Evolutionary conservation across 2,113 vertebrate species (phyloP).

Genomic region (Poicephalus gulielmi): DNA sequence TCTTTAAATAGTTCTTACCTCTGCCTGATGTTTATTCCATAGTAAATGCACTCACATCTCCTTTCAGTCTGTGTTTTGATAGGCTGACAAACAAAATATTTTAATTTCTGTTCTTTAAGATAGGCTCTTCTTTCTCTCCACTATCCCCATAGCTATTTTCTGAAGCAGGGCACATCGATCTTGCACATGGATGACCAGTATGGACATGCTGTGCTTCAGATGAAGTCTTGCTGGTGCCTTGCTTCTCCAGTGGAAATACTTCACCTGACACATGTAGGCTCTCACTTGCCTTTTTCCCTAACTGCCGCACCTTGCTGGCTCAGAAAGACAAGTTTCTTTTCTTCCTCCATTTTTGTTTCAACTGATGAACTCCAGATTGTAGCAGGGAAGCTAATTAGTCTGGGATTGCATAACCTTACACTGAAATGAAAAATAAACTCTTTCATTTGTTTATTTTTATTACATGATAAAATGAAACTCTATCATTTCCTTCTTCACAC

Average conservation of each 20-base stretch:
- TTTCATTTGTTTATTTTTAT: conserved; percentile 5
- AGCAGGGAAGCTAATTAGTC: not conserved
- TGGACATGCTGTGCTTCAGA: not conserved
- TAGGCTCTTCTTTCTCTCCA: not conserved
- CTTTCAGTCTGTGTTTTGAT: conserved; percentile 25
- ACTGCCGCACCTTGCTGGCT: not conserved
- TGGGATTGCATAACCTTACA: not conserved
- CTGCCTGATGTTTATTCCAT: conserved; percentile 14
- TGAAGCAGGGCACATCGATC: not conserved
- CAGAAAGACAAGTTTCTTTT: not conserved
- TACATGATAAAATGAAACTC: not conserved
- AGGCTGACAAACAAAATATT: conserved; percentile 19
- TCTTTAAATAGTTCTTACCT: conserved; percentile 15
- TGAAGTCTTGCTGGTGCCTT: not conserved
- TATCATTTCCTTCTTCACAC: not conserved
- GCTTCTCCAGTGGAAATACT: not conserved
- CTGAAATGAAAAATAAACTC: not conserved
- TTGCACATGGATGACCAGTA: not conserved
- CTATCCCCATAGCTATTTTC: not conserved
- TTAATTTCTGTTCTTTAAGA: not conserved
- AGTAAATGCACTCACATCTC: conserved; percentile 6
- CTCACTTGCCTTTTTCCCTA: not conserved
- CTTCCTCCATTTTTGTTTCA: not conserved
- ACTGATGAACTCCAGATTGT: not conserved
- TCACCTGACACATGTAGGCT: not conserved